phyloP scores from a whole-genome alignment of 2,797 vertebrate genomes.

The Podarcis siculus region DNA sequence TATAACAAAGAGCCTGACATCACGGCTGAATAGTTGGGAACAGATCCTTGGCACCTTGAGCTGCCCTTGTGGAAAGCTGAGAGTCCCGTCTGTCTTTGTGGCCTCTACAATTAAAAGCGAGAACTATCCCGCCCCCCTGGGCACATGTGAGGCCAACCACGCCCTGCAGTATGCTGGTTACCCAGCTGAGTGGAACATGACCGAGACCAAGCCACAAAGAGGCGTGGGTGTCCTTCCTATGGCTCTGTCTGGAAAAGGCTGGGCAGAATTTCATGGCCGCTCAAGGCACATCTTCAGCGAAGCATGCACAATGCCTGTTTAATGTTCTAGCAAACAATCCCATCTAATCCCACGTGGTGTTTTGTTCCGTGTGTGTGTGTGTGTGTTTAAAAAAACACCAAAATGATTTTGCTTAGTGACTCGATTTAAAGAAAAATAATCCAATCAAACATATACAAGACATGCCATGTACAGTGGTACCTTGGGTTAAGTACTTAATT shows the following conservation, averaged over 20 bases:
- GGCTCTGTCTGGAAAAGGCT: background rate
- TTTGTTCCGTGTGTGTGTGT: too few species aligned
- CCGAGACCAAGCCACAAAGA: background rate
- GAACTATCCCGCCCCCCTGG: background rate
- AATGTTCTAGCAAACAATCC: constrained; percentile 3
- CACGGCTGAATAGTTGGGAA: background rate
- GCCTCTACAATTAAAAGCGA: background rate
- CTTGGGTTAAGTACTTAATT: too few species aligned
- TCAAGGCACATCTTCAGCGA: background rate
- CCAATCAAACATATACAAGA: background rate
- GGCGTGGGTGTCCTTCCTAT: background rate
- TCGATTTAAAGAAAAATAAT: background rate
- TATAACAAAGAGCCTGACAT: background rate
- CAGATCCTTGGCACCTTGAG: background rate
- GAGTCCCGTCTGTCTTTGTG: background rate
- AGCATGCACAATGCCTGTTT: background rate
- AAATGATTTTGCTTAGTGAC: background rate
- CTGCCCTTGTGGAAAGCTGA: background rate
- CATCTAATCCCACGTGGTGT: background rate
- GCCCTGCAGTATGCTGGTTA: background rate
- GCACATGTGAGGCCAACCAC: background rate
- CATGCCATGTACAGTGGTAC: background rate
- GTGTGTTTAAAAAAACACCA: background rate
- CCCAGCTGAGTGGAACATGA: background rate
- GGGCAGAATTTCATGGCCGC: background rate